Evolutionary conservation across 2,888 invertebrate genomes (phyloP).

Genomic region (Pseudeuparius sepicola): DNA sequence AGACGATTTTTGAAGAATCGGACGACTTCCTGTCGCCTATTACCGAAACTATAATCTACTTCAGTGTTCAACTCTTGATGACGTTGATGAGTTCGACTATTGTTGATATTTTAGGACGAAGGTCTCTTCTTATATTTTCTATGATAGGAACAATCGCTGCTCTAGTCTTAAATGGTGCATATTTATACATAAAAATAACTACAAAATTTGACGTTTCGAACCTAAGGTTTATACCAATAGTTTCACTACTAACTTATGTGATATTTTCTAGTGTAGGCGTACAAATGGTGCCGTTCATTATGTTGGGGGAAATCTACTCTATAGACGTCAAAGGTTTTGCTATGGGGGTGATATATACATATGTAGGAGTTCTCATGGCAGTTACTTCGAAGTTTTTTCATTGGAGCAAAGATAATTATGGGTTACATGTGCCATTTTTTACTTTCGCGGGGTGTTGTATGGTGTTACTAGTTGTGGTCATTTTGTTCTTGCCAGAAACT

Average conservation of each 20-base stretch:
- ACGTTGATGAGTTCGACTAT: constrained; percentile 46
- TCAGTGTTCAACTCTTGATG: constrained; percentile 45
- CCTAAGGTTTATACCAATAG: constrained; percentile 38
- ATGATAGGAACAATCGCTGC: constrained; percentile 38
- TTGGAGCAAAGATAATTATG: constrained; percentile 34
- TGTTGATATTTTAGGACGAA: constrained; percentile 47
- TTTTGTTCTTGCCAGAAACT: constrained; percentile 40
- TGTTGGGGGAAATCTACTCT: constrained; percentile 46
- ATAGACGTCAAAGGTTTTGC: constrained; percentile 45
- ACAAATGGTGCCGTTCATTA: constrained; percentile 42
- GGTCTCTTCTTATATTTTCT: constrained; percentile 43
- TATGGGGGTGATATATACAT: constrained; percentile 43
- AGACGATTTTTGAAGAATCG: constrained; percentile 39
- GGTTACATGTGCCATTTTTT: constrained; percentile 40
- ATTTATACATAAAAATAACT: constrained; percentile 38
- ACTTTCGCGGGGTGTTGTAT: constrained; percentile 36
- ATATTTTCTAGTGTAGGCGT: constrained; percentile 42
- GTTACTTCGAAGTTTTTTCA: constrained; percentile 41
- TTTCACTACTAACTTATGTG: constrained; percentile 39
- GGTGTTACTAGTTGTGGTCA: constrained; percentile 36
- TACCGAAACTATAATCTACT: constrained; percentile 29
- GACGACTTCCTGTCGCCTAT: constrained; percentile 36
- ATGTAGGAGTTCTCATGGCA: constrained; percentile 41
- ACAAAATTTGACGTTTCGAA: constrained; percentile 31
- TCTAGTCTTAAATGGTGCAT: constrained; percentile 34